These are phyloP conservation scores for Ranitomeya imitator DNA, from an alignment of 2,113 vertebrate genomes.

Conservation along the genomic window DNA sequence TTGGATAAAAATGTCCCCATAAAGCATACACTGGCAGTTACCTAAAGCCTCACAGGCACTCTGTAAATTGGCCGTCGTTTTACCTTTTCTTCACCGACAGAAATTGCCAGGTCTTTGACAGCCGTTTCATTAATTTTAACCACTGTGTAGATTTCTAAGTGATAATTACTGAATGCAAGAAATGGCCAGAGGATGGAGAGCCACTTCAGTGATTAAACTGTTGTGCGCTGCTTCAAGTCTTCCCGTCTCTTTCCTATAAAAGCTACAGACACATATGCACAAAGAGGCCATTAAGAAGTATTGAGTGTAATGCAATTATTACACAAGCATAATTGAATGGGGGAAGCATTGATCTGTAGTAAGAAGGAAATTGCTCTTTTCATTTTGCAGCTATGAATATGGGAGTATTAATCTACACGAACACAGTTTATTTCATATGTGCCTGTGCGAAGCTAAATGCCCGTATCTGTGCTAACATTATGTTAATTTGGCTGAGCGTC, in stretches of 20 bases:
- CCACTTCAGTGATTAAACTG: constrained; percentile 75
- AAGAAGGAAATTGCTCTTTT: constrained; percentile 97
- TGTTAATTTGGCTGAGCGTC: constrained; percentile 83
- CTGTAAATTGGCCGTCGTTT: not conserved
- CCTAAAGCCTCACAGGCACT: not conserved
- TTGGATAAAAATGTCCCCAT: not conserved
- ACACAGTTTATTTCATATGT: constrained; percentile 87
- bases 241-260: constrained; percentile 75
- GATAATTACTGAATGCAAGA: constrained; percentile 71
- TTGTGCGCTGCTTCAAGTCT: constrained; percentile 72
- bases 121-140: constrained; percentile 58
- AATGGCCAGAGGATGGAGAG: constrained; percentile 71
- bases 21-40: not conserved
- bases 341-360: constrained; percentile 98
- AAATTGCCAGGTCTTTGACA: constrained; percentile 24
- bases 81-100: constrained; percentile 14
- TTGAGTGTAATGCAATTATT: constrained; percentile 93
- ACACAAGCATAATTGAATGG: constrained; percentile 98
- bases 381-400: constrained; percentile 91
- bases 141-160: constrained; percentile 58
- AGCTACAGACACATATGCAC: constrained; percentile 72
- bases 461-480: constrained; percentile 82
- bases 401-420: constrained; percentile 93
- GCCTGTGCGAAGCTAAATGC: constrained; percentile 82
- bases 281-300: constrained; percentile 86